phyloP scores from a whole-genome alignment of 2,113 vertebrate genomes.

The Paramormyrops kingsleyae region DNA sequence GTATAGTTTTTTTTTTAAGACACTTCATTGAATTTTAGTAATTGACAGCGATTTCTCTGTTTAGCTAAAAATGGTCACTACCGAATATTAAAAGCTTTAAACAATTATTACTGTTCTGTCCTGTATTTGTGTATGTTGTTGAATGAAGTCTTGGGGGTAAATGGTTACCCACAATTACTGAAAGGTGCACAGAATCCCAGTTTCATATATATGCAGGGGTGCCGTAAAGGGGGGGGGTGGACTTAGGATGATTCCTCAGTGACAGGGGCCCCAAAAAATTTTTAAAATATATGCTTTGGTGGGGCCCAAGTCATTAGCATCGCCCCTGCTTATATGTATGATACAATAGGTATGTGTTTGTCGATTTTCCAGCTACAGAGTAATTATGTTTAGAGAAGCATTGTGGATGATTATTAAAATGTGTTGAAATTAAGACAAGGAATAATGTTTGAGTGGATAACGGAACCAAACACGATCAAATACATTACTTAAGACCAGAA shows the following conservation, averaged over 20 bases:
- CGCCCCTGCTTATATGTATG: background rate
- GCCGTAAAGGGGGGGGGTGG: too few relatives aligned
- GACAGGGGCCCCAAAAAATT: too few relatives aligned
- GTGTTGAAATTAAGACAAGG: background rate
- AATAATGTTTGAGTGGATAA: background rate
- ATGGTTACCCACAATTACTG: background rate
- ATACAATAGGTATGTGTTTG: background rate
- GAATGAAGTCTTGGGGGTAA: background rate
- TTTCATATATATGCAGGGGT: background rate
- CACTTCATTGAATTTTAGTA: slow-evolving; percentile 54
- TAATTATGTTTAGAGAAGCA: background rate
- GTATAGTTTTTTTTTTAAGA: slow-evolving; percentile 36
- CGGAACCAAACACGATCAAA: background rate
- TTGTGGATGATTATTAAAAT: background rate
- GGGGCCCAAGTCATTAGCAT: too few relatives aligned
- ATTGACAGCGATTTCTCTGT: slow-evolving; percentile 48
- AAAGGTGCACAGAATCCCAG: background rate
- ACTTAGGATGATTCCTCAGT: too few relatives aligned
- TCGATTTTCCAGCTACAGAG: background rate
- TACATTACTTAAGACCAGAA: background rate
- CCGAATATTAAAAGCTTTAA: slow-evolving; percentile 58
- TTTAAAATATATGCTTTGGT: too few relatives aligned
- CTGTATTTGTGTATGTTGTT: background rate
- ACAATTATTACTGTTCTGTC: slow-evolving; percentile 24
- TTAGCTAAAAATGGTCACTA: slow-evolving; percentile 59